Base-by-base conservation (phyloP, 2,797 vertebrate genomes). In the Valencia hispanica region DNA sequence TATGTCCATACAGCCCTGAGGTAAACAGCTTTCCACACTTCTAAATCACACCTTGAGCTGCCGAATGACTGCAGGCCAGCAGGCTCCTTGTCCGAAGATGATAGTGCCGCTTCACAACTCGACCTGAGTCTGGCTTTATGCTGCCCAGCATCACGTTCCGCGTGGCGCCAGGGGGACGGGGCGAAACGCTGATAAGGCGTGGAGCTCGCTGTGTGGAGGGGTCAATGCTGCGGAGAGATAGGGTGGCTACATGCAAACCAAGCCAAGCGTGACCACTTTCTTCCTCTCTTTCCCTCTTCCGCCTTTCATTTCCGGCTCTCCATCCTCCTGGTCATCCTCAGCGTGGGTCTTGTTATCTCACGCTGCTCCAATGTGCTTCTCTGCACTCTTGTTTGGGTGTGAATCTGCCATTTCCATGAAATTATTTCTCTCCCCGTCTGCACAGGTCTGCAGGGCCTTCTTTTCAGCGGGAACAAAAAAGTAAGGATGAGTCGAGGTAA, bases 141-240 rank as follows among this genome's bases (percentile, higher is more conserved):
- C 89, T 81, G 71, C 79, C 57, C 82, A 0, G 75, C 80, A 1
- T 78, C 75, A 74, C 74, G 55, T 89, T 85, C 85, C 18, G 8
- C 45, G 25, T 2, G 1, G 71, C 18, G 84, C 86, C 75, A n/a
- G 8, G 80, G 78, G 85, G 76, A 80, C 57, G 43, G 25, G 73
- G 90, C 78, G 73, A 73, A 61, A 84, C 82, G 1, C 86, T 86
- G 93, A 94, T 94, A 94, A 94, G 92, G 74, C 74, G 68, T 5
- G 39, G 81, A 73, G 85, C 84, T 68, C 5, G 86, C 70, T 53
- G 25, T 85, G 83, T 82, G 59, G 88, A 81, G 89, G 14, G 93
- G 91, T 93, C 93, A 91, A 92, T 93, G 93, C 75, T 11, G 92
- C 68, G 41, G 34, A 48, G 90, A 93, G 92, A 94, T 94, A 93